Percentiles rank a stretch among this genome's conserved stretches.
These are phyloP conservation scores for Equus quagga DNA, from an alignment of 2,113 vertebrate genomes.

Conservation along the genomic window DNA sequence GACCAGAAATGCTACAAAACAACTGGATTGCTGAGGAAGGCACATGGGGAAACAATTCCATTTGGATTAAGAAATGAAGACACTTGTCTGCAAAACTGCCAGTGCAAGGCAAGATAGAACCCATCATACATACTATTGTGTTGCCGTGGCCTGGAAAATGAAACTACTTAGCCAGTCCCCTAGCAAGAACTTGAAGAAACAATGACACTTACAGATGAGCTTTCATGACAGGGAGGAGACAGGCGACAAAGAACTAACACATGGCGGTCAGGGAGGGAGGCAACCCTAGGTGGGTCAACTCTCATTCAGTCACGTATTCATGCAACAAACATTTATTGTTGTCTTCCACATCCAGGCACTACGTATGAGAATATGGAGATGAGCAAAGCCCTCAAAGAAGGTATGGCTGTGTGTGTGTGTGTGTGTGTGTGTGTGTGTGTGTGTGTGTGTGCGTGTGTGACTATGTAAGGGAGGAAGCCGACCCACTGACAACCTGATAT, in stretches of 20 bases:
- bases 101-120: not conserved
- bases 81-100: not conserved
- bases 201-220: not conserved
- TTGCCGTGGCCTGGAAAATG: not conserved
- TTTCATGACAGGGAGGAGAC: not conserved
- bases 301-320: not conserved
- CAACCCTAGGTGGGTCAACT: not conserved
- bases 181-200: not conserved
- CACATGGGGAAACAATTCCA: not conserved
- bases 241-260: not conserved
- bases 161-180: not conserved
- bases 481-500: not conserved
- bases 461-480: not conserved
- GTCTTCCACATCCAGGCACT: not conserved
- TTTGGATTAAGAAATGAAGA: not conserved
- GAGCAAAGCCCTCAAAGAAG: not conserved
- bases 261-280: no score
- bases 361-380: not conserved
- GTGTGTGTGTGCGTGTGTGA: not conserved
- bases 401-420: not conserved
- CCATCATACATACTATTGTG: not conserved
- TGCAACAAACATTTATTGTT: not conserved
- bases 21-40: not conserved
- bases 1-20: not conserved
- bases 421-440: not conserved